Conservation (phyloP, 2,888 invertebrate species). For the Eupithecia pulchellata region DNA sequence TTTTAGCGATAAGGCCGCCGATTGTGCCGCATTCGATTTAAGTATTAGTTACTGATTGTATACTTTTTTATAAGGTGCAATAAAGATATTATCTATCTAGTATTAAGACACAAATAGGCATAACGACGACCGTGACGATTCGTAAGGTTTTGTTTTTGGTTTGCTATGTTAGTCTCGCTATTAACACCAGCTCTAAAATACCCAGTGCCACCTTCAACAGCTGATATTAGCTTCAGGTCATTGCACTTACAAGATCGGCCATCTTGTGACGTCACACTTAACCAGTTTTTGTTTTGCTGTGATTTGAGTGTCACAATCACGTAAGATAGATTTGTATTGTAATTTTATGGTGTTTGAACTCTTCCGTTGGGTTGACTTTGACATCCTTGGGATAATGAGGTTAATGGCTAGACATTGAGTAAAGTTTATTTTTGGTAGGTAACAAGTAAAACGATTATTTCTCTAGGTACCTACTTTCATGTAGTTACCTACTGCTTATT, state of each 20-base stretch:
- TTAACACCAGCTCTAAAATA: neutral
- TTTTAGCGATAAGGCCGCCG: too few species aligned
- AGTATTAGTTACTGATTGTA: too few species aligned
- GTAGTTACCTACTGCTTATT: too few species aligned
- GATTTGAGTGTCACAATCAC: constrained; percentile 43
- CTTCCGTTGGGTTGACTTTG: constrained; percentile 4
- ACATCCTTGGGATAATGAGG: neutral
- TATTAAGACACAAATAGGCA: neutral
- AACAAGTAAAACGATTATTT: too few species aligned
- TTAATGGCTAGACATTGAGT: neutral
- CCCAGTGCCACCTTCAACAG: constrained; percentile 54
- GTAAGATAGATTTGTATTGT: constrained; percentile 33
- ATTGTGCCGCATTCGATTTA: too few species aligned
- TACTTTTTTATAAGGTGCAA: too few species aligned
- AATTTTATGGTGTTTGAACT: constrained; percentile 22
- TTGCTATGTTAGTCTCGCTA: neutral
- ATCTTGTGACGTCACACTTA: constrained; percentile 69
- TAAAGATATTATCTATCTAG: too few species aligned
- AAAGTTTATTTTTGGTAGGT: too few species aligned
- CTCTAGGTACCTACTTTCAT: too few species aligned
- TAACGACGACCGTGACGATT: neutral
- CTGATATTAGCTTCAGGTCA: constrained; percentile 75
- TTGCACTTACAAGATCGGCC: constrained; percentile 68
- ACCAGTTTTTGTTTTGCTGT: constrained; percentile 49
- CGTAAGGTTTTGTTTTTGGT: neutral